Evolutionary conservation across 2,113 vertebrate species (phyloP).

Genomic region (Periophthalmus modestus): DNA sequence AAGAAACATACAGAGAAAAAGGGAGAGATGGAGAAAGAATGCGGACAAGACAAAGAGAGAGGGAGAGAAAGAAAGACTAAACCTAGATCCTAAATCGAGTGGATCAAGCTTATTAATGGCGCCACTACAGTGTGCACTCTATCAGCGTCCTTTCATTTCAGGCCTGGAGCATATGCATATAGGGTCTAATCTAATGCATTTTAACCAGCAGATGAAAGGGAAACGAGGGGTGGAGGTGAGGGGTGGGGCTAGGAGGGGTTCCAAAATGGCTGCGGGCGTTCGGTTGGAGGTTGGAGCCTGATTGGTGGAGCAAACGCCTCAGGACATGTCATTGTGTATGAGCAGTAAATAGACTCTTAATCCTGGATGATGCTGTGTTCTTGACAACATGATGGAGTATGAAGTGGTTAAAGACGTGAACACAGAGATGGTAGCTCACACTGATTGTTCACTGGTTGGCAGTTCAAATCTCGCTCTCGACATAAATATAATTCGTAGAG

Average conservation of each 20-base stretch:
- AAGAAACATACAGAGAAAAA: too few relatives aligned
- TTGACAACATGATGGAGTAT: conserved; percentile 25
- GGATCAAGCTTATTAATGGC: conserved; percentile 65
- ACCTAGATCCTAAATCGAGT: conserved; percentile 44
- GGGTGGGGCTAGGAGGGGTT: conserved; percentile 5
- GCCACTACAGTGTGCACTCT: conserved; percentile 46
- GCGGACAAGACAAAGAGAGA: background rate
- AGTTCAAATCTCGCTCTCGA: too few relatives aligned
- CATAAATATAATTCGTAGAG: too few relatives aligned
- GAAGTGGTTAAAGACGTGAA: background rate
- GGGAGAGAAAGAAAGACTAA: conserved; percentile 32
- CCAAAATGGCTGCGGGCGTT: conserved; percentile 13
- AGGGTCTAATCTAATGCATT: conserved; percentile 67
- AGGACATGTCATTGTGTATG: conserved; percentile 41
- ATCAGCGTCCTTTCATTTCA: conserved; percentile 57
- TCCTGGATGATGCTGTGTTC: conserved; percentile 21
- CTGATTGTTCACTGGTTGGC: too few relatives aligned
- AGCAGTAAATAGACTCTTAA: conserved; percentile 60
- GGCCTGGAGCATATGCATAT: conserved; percentile 50
- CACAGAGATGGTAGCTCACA: too few relatives aligned
- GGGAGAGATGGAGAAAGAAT: too few relatives aligned
- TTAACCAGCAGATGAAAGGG: conserved; percentile 64
- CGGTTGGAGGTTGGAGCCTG: conserved; percentile 8
- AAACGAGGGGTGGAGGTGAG: conserved; percentile 45
- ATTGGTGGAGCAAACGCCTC: conserved; percentile 38